phyloP scores from a whole-genome alignment of 2,797 vertebrate genomes.

The Urophycis tenuis region DNA sequence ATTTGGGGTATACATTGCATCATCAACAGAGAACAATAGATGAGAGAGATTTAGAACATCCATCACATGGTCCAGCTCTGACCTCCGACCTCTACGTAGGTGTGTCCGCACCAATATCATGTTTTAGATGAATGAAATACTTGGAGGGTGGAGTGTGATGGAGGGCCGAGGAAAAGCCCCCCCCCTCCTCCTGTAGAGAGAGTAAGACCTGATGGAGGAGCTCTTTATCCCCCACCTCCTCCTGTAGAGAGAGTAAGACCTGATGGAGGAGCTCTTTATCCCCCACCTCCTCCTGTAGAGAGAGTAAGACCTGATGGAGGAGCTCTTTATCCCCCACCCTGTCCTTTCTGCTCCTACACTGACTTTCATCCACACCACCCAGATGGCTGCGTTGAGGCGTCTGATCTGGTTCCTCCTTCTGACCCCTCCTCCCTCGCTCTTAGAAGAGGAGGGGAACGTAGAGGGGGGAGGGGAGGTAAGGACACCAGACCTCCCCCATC shows the following conservation, averaged over 20 bases:
- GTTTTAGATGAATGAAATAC: too few relatives aligned
- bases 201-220: too few relatives aligned
- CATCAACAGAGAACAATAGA: too few relatives aligned
- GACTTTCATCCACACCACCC: slow-evolving; percentile 45
- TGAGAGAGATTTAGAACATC: too few relatives aligned
- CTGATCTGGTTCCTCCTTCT: slow-evolving; percentile 45
- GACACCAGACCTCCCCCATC: slow-evolving; percentile 58
- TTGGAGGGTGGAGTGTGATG: too few relatives aligned
- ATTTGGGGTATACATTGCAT: too few relatives aligned
- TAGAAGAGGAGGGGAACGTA: slow-evolving; percentile 52
- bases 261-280: too few relatives aligned
- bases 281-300: slow-evolving; percentile 56
- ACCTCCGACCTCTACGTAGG: too few relatives aligned
- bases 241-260: too few relatives aligned
- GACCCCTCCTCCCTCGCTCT: slow-evolving; percentile 42
- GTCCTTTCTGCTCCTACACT: slow-evolving; percentile 53
- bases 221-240: background rate
- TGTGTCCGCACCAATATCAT: too few relatives aligned
- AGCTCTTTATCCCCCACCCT: slow-evolving; percentile 60
- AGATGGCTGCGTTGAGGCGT: slow-evolving; percentile 75
- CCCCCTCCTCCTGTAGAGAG: background rate
- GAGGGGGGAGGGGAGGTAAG: slow-evolving; percentile 48
- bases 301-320: background rate
- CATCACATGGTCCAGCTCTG: too few relatives aligned
- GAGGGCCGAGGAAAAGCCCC: too few relatives aligned